Conservation (phyloP, 2,113 vertebrate species). For the Paedocypris sp. region DNA sequence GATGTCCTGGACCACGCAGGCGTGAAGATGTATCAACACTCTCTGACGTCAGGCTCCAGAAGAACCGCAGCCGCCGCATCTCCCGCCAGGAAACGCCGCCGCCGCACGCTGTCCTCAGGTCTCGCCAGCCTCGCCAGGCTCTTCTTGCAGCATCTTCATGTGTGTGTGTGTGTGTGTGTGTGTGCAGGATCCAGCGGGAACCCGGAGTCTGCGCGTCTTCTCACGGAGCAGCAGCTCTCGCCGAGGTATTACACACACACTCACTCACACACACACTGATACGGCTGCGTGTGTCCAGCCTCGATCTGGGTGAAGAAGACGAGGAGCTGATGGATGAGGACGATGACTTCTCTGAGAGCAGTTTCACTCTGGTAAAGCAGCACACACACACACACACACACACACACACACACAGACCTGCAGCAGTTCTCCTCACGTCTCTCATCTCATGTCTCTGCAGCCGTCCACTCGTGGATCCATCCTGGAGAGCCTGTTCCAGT, state of each 20-base stretch:
- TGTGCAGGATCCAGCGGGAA: conserved; percentile 48
- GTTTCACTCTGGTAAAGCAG: conserved; percentile 48
- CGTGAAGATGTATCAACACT: no score
- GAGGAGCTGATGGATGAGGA: conserved; percentile 39
- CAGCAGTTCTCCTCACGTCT: not conserved
- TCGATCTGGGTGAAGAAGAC: conserved; percentile 51
- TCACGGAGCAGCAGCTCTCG: not conserved
- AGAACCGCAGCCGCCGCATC: no score
- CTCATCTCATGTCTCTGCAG: conserved; percentile 37
- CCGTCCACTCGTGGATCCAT: conserved; percentile 48
- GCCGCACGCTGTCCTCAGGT: not conserved
- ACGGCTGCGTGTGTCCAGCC: conserved; percentile 33
- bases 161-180: not conserved
- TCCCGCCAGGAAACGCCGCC: no score
- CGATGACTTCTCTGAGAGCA: conserved; percentile 31
- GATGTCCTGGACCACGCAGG: no score
- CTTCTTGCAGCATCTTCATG: conserved; percentile 7
- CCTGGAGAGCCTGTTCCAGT: conserved; percentile 63
- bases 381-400: not conserved
- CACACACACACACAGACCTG: not conserved
- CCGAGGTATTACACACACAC: conserved; percentile 2
- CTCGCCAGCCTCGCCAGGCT: not conserved
- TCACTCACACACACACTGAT: not conserved
- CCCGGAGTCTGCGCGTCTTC: conserved; percentile 49
- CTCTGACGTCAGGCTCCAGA: no score